Evolutionary conservation across 2,797 vertebrate genomes (phyloP).

Genomic region (Heteromormyrus szaboi): DNA sequence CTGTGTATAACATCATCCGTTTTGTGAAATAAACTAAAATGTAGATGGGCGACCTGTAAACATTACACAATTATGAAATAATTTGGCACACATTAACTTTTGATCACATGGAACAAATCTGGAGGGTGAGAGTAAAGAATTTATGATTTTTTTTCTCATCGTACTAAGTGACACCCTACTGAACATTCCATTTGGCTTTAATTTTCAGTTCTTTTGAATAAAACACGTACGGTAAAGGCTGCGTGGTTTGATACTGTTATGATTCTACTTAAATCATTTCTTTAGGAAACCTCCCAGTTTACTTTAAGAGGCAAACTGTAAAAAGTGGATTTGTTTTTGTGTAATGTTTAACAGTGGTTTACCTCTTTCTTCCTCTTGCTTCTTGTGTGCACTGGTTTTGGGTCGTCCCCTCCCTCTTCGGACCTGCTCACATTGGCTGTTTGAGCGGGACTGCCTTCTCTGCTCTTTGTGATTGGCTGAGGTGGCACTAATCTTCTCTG

Average conservation of each 20-base stretch:
- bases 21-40: too few relatives aligned
- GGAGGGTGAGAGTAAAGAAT: not conserved
- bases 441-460: constrained; percentile 76
- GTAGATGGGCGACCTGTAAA: too few relatives aligned
- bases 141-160: not conserved
- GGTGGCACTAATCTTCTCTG: constrained; percentile 80
- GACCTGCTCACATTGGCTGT: constrained; percentile 88
- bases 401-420: constrained; percentile 85
- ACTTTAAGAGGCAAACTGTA: not conserved
- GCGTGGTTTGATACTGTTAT: not conserved
- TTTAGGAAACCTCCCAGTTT: not conserved
- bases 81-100: not conserved
- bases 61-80: not conserved
- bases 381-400: constrained; percentile 84
- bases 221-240: not conserved
- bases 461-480: constrained; percentile 83
- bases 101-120: not conserved
- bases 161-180: not conserved
- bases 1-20: too few relatives aligned
- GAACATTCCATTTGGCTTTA: not conserved
- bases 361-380: constrained; percentile 94
- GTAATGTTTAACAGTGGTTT: constrained; percentile 20
- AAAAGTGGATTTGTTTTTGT: not conserved
- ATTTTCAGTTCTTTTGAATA: not conserved
- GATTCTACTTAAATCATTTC: not conserved